Base-by-base conservation (phyloP, 23 tunicate genomes). In the Ascidia mentula region DNA sequence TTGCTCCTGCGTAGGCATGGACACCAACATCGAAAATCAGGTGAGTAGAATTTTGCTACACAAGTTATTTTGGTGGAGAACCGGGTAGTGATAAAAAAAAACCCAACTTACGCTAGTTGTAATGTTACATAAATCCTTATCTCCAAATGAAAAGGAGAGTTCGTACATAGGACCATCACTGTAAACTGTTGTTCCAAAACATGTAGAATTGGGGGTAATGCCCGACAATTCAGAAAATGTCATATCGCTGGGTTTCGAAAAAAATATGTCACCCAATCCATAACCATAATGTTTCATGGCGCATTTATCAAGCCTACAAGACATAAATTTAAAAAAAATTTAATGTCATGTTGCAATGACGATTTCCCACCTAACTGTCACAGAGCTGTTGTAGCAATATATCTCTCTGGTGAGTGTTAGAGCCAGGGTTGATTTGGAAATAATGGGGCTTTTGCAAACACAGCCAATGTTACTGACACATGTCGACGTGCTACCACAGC, bases 301-400 rank as follows among this genome's bases (percentile, higher is more conserved):
- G 38, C 78, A 74, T 74, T 74, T 74, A 38, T 74, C 78, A 2
- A 74, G 46, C 24, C 78, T 74, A 38, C 40, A 15, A 45, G 60
- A 45, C 17, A 45, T 45, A 15, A 15, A 45, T 18, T 45, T 45
- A 9, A 42, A 12, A 42, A 42, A 42, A 42, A 42, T 42, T 42
- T 42, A 42, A 42, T 15, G 53, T 9, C 15, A 12, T n/a, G n/a
- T n/a, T n/a, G n/a, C n/a, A n/a, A n/a, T n/a, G n/a, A n/a, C n/a
- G n/a, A n/a, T n/a, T n/a, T n/a, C 24, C 24, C 24, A 9, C 65
- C 65, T 53, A 28, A 53, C 65, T 26, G 65, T 53, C 65, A 53
- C 65, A 5, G 65, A 53, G 24, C 65, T 53, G 65, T 53, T 53
- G 65, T 53, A 53, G 65, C 65, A 53, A 28, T 53, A 53, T 3